These are phyloP conservation scores for Holcopasites calliopsidis DNA, from an alignment of 1,140 invertebrate genomes.

Conservation along the genomic window DNA sequence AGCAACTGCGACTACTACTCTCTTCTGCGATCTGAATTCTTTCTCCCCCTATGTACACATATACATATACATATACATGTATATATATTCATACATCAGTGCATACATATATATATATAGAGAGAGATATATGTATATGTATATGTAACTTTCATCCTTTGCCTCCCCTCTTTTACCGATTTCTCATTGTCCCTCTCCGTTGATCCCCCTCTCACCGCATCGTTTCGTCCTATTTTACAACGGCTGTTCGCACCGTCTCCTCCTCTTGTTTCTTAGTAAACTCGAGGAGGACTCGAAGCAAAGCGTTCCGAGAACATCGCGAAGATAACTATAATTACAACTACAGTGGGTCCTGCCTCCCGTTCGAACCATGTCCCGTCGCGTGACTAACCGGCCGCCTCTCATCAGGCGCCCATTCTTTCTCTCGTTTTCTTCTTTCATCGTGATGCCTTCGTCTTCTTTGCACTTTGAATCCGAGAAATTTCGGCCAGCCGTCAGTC, in stretches of 20 bases:
- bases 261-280: slow-evolving; percentile 69
- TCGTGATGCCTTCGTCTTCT: not conserved
- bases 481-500: slow-evolving; percentile 24
- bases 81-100: too few species aligned
- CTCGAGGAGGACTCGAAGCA: slow-evolving; percentile 67
- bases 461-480: not conserved
- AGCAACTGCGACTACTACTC: slow-evolving; percentile 1
- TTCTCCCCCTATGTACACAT: slow-evolving; percentile 55
- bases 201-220: slow-evolving; percentile 44
- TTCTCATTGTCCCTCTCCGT: slow-evolving; percentile 60
- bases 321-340: slow-evolving; percentile 73
- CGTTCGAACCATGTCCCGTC: slow-evolving; percentile 50
- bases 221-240: slow-evolving; percentile 53
- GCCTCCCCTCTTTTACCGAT: slow-evolving; percentile 53
- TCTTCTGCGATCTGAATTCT: slow-evolving; percentile 62
- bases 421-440: slow-evolving; percentile 24
- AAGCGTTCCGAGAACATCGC: slow-evolving; percentile 70
- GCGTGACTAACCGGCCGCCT: slow-evolving; percentile 52
- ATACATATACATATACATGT: slow-evolving; percentile 32
- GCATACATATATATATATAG: too few species aligned
- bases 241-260: slow-evolving; percentile 51
- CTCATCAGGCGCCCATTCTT: slow-evolving; percentile 16
- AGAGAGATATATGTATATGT: too few species aligned
- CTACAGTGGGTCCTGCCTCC: slow-evolving; percentile 54
- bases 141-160: slow-evolving; percentile 62